These are phyloP conservation scores for Eupithecia exiguata DNA, from an alignment of 2,888 invertebrate species.

Conservation along the genomic window DNA sequence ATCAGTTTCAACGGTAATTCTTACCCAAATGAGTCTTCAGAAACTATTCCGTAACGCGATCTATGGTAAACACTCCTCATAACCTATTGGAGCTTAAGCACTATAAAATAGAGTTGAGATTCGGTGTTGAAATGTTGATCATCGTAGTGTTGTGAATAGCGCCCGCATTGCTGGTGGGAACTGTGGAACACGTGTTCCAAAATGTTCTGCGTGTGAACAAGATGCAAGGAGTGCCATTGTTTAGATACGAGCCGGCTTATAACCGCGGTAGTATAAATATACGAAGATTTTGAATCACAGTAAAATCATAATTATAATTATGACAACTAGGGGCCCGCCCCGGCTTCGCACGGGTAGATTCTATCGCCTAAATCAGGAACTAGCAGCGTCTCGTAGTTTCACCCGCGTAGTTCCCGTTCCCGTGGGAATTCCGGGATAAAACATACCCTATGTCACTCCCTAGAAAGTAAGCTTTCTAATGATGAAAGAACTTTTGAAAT, in stretches of 20 bases:
- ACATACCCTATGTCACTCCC: no score
- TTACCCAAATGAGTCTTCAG: constrained; percentile 43
- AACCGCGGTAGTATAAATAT: constrained; percentile 30
- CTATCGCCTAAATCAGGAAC: no score
- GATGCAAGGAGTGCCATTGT: constrained; percentile 58
- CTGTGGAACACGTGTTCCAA: constrained; percentile 67
- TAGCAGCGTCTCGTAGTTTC: no score
- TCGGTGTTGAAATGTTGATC: constrained; percentile 7
- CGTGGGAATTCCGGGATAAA: no score
- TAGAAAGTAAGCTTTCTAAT: no score
- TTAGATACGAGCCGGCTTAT: constrained; percentile 45
- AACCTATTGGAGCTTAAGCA: not conserved
- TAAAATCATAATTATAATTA: not conserved
- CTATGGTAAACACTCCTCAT: constrained; percentile 28
- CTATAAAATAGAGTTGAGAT: constrained; percentile 20
- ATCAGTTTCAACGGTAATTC: constrained; percentile 44
- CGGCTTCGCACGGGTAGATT: no score
- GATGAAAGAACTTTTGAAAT: no score
- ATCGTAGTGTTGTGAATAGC: constrained; percentile 47
- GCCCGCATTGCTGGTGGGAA: constrained; percentile 73
- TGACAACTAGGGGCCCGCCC: no score
- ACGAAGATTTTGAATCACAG: not conserved
- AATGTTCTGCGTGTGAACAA: constrained; percentile 64
- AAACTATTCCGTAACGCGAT: constrained; percentile 43
- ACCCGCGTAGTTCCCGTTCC: no score